phyloP scores from a whole-genome alignment of 2,888 invertebrate genomes.

The Diarsia mendica region DNA sequence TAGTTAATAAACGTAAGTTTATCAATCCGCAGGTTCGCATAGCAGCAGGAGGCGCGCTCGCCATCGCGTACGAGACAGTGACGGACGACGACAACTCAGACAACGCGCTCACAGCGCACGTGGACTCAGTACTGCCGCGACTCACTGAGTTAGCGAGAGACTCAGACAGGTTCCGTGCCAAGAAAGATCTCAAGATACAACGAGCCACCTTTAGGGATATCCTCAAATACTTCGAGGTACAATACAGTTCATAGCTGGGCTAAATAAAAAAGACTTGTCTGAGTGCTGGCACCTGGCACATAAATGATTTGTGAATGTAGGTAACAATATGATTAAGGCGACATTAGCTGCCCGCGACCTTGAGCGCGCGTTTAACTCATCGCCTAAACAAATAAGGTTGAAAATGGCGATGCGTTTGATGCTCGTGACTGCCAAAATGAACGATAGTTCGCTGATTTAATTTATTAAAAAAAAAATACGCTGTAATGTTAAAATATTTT shows the following conservation, averaged over 20 bases:
- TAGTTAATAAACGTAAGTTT: background rate
- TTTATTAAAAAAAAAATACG: no score
- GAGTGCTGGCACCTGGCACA: background rate
- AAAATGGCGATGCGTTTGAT: no score
- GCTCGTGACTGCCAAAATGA: no score
- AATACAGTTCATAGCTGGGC: constrained; percentile 29
- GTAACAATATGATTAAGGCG: background rate
- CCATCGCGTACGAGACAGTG: constrained; percentile 94
- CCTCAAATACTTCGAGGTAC: constrained; percentile 96
- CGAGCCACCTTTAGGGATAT: constrained; percentile 98
- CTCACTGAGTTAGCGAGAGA: constrained; percentile 96
- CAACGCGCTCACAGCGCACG: constrained; percentile 90
- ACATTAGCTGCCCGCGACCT: no score
- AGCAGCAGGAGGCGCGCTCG: constrained; percentile 94
- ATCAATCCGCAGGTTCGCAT: constrained; percentile 86
- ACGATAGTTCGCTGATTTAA: no score
- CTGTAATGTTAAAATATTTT: no score
- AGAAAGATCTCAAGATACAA: constrained; percentile 98
- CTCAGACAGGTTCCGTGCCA: constrained; percentile 97
- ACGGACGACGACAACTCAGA: constrained; percentile 92
- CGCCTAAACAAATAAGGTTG: no score
- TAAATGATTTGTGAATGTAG: background rate
- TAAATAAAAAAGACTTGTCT: background rate
- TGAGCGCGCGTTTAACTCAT: no score
- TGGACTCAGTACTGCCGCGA: constrained; percentile 92